Evolutionary conservation across 2,113 vertebrate genomes (phyloP).

Genomic region (Pollachius pollachius): DNA sequence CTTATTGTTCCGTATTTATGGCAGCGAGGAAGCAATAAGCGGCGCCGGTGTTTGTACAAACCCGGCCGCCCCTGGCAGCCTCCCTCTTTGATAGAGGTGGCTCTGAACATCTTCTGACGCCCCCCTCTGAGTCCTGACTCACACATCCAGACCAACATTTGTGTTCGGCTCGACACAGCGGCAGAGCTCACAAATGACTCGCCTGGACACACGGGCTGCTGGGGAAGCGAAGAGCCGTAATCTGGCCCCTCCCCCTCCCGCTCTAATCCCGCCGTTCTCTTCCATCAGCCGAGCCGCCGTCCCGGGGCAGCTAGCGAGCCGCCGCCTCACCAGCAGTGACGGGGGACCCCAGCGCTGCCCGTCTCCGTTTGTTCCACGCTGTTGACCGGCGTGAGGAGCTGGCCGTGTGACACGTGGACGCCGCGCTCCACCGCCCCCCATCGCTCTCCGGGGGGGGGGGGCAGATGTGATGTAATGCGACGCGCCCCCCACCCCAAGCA

Average conservation of each 20-base stretch:
- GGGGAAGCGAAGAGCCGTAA: too few relatives aligned
- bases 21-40: slow-evolving; percentile 32
- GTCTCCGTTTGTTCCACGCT: slow-evolving; percentile 49
- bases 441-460: slow-evolving; percentile 4
- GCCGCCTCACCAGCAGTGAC: slow-evolving; percentile 46
- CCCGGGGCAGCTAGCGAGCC: slow-evolving; percentile 46
- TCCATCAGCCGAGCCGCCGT: slow-evolving; percentile 55
- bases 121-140: too few relatives aligned
- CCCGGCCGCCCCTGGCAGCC: too few relatives aligned
- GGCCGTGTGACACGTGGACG: slow-evolving; percentile 27
- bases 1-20: slow-evolving; percentile 38
- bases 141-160: too few relatives aligned
- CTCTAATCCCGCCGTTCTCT: slow-evolving; percentile 33
- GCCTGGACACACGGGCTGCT: too few relatives aligned
- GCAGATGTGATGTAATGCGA: too few relatives aligned
- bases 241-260: too few relatives aligned
- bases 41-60: not conserved
- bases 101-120: too few relatives aligned
- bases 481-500: not conserved
- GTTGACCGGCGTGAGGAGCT: slow-evolving; percentile 37
- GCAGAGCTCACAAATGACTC: too few relatives aligned
- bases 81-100: too few relatives aligned
- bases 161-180: too few relatives aligned
- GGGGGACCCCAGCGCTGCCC: slow-evolving; percentile 40
- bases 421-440: not conserved